Percentiles rank a stretch among this genome's conserved stretches.
Conservation (phyloP, 2,888 invertebrate species). For the Carabus problematicus region DNA sequence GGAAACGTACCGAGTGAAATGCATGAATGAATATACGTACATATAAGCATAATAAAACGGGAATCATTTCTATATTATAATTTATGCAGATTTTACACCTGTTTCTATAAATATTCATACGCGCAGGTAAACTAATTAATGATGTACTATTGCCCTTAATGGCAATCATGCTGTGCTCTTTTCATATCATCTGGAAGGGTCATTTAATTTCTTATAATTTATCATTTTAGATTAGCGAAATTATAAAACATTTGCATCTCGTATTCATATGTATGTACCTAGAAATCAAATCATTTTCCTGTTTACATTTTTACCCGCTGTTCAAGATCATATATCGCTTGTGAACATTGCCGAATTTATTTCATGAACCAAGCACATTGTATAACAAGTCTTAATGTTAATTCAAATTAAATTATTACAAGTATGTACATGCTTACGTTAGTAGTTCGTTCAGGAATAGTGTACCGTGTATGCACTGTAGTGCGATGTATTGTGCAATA, state of each 20-base stretch:
- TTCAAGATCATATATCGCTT: too few species aligned
- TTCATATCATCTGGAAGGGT: slow-evolving; percentile 11
- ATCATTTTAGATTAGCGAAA: slow-evolving; percentile 1
- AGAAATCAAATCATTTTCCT: not conserved
- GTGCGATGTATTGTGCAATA: not conserved
- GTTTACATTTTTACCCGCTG: not conserved
- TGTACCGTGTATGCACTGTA: too few species aligned
- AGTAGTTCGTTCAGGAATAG: too few species aligned
- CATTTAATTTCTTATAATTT: not conserved
- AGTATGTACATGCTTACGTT: too few species aligned
- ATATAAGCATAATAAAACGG: too few species aligned
- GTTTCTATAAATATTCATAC: slow-evolving; percentile 28
- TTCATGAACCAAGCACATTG: too few species aligned
- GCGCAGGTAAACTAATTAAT: slow-evolving; percentile 24
- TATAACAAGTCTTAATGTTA: too few species aligned
- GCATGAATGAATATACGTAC: too few species aligned
- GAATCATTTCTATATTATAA: too few species aligned
- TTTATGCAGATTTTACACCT: slow-evolving; percentile 5
- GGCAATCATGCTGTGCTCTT: slow-evolving; percentile 13
- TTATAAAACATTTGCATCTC: not conserved
- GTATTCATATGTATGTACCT: not conserved
- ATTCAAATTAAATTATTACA: too few species aligned
- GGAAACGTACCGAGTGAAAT: too few species aligned
- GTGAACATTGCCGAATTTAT: too few species aligned
- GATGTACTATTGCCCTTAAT: slow-evolving; percentile 15